Evolutionary conservation across 1,140 invertebrate genomes (phyloP).

Genomic region (Cheumatopsyche charites): DNA sequence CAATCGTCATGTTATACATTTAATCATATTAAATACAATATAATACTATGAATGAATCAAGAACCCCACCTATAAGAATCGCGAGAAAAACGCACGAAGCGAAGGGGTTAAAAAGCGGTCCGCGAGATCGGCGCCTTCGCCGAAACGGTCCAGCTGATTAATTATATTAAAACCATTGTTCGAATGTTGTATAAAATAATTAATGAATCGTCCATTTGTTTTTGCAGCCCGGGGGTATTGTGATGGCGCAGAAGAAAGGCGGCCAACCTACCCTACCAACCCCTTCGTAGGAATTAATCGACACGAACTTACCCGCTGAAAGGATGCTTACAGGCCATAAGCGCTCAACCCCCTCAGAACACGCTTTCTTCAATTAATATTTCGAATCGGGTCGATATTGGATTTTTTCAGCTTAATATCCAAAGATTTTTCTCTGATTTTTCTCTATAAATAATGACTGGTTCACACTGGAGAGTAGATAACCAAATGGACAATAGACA

Average conservation of each 20-base stretch:
- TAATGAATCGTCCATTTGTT: slow-evolving; percentile 49
- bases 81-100: background rate
- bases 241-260: slow-evolving; percentile 38
- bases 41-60: too few species aligned
- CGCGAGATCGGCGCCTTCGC: slow-evolving; percentile 32
- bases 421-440: background rate
- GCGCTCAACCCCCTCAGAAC: slow-evolving; percentile 6
- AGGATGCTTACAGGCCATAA: slow-evolving; percentile 29
- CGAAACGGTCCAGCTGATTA: slow-evolving; percentile 43
- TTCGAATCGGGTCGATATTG: background rate
- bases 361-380: slow-evolving; percentile 18
- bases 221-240: slow-evolving; percentile 43
- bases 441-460: background rate
- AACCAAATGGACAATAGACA: too few species aligned
- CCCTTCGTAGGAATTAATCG: slow-evolving; percentile 44
- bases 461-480: too few species aligned
- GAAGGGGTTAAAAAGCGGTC: background rate
- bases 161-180: slow-evolving; percentile 49
- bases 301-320: slow-evolving; percentile 40
- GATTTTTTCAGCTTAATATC: background rate
- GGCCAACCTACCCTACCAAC: background rate
- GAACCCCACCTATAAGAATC: background rate
- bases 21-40: too few species aligned
- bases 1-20: too few species aligned
- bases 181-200: slow-evolving; percentile 50